Evolutionary conservation across 2,888 invertebrate genomes (phyloP).

Genomic region (Erebia palarica): DNA sequence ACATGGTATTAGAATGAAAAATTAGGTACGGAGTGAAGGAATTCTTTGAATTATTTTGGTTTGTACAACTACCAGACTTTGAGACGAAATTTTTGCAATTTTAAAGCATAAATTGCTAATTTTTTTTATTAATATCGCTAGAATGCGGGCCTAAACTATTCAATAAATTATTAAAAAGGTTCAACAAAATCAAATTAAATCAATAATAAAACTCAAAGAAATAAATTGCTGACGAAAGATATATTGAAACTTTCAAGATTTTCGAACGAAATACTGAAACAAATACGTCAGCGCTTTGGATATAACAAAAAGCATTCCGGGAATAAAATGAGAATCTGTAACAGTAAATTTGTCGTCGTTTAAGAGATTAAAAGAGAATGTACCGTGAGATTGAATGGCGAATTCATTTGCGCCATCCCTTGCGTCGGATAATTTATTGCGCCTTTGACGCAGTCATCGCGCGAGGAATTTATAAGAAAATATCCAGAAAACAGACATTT

Average conservation of each 20-base stretch:
- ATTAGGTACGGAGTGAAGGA: too few relatives aligned
- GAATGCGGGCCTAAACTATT: not conserved
- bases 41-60: not conserved
- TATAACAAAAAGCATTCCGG: slow-evolving; percentile 59
- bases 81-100: not conserved
- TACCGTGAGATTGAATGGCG: slow-evolving; percentile 76
- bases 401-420: slow-evolving; percentile 66
- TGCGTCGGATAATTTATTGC: slow-evolving; percentile 63
- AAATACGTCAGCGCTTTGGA: slow-evolving; percentile 58
- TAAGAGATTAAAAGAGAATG: slow-evolving; percentile 77
- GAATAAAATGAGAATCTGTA: slow-evolving; percentile 69
- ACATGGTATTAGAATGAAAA: too few relatives aligned
- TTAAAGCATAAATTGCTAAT: not conserved
- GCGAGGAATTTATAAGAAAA: slow-evolving; percentile 46
- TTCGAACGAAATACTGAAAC: slow-evolving; percentile 41
- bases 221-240: slow-evolving; percentile 45
- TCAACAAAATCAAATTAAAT: slow-evolving; percentile 11
- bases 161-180: not conserved
- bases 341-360: slow-evolving; percentile 77
- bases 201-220: slow-evolving; percentile 43
- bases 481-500: slow-evolving; percentile 34
- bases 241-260: slow-evolving; percentile 34
- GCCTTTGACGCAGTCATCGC: slow-evolving; percentile 59
- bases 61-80: not conserved
- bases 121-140: not conserved